Evolutionary conservation across 2,113 vertebrate species (phyloP).

Genomic region (Murina feae): DNA sequence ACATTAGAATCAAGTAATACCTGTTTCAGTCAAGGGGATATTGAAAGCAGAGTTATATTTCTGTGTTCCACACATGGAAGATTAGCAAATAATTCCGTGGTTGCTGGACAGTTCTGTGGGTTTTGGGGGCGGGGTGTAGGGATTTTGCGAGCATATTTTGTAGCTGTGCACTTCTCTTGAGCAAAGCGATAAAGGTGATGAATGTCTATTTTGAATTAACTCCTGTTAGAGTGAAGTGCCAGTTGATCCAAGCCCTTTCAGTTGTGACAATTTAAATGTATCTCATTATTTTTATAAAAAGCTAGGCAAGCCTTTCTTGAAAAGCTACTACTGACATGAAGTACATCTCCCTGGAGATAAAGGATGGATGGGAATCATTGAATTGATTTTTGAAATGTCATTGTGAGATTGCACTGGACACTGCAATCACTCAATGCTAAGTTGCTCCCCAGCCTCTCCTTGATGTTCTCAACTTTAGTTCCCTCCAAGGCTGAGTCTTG

Average conservation of each 20-base stretch:
- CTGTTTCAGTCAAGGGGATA: slow-evolving; percentile 47
- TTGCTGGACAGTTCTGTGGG: not conserved
- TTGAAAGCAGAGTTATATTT: slow-evolving; percentile 56
- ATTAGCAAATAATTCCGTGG: slow-evolving; percentile 47
- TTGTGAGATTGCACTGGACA: not conserved
- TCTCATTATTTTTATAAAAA: slow-evolving; percentile 51
- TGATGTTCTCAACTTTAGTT: not conserved
- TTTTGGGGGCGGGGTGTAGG: slow-evolving; percentile 1
- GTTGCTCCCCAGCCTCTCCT: not conserved
- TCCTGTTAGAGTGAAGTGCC: slow-evolving; percentile 24
- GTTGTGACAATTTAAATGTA: slow-evolving; percentile 23
- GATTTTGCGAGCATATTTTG: slow-evolving; percentile 19
- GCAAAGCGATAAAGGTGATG: slow-evolving; percentile 55
- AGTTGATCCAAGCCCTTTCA: slow-evolving; percentile 43
- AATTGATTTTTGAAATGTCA: slow-evolving; percentile 48
- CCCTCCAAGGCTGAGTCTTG: not conserved
- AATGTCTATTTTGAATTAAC: slow-evolving; percentile 65
- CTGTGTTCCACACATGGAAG: slow-evolving; percentile 30
- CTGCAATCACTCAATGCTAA: not conserved
- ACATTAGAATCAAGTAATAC: slow-evolving; percentile 60
- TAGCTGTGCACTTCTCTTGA: slow-evolving; percentile 33
- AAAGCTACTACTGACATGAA: slow-evolving; percentile 29
- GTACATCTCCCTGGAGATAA: slow-evolving; percentile 34
- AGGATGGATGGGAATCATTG: slow-evolving; percentile 23
- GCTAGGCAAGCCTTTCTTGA: slow-evolving; percentile 40